A percentile compares a stretch with the other conserved stretches of the same genome.
Evolutionary conservation across 2,888 invertebrate species (phyloP).

Genomic region (Fragum sueziense): DNA sequence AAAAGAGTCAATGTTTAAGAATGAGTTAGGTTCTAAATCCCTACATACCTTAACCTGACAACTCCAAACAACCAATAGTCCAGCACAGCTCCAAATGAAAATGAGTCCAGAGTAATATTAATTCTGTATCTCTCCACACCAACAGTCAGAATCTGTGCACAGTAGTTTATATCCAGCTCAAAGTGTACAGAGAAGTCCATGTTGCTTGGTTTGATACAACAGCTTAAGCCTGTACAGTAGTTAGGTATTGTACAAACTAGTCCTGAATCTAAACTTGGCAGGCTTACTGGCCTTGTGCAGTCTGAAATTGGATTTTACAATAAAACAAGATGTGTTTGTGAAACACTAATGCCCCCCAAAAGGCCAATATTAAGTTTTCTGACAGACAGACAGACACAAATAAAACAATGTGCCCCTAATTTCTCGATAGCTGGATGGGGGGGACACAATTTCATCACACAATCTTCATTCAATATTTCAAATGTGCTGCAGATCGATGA

Average conservation of each 20-base stretch:
- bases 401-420: too few relatives aligned
- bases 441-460: too few relatives aligned
- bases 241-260: conserved; percentile 25
- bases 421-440: too few relatives aligned
- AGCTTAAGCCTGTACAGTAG: conserved; percentile 43
- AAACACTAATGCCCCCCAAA: too few relatives aligned
- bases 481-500: too few relatives aligned
- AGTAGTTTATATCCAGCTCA: conserved; percentile 37
- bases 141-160: conserved; percentile 29
- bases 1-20: too few relatives aligned
- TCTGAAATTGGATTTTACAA: too few relatives aligned
- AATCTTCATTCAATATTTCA: too few relatives aligned
- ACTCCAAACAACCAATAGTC: conserved; percentile 50
- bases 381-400: too few relatives aligned
- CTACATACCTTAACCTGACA: conserved; percentile 39
- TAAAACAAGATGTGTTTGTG: too few relatives aligned
- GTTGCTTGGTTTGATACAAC: conserved; percentile 33
- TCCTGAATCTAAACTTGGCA: background rate
- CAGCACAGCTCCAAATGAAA: conserved; percentile 31
- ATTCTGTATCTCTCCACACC: conserved; percentile 41
- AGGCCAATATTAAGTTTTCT: too few relatives aligned
- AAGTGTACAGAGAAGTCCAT: conserved; percentile 25
- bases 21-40: too few relatives aligned
- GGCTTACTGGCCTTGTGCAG: conserved; percentile 7
- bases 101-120: conserved; percentile 36